These are phyloP conservation scores for Falco cherrug DNA, from an alignment of 2,797 vertebrate genomes.

Conservation along the genomic window DNA sequence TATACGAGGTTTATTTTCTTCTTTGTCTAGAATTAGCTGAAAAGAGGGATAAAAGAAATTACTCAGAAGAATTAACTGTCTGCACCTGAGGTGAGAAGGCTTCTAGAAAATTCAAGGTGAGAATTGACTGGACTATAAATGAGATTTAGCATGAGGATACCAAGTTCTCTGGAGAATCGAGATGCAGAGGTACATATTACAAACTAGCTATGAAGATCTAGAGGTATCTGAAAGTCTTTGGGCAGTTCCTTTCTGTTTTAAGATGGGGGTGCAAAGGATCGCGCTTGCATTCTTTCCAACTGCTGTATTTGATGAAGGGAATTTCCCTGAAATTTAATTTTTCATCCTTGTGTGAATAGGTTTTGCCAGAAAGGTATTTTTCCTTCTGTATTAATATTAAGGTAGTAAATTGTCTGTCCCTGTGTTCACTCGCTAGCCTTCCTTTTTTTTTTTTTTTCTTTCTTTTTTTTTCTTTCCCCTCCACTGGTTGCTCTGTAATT, in stretches of 20 bases:
- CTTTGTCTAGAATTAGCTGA: constrained; percentile 26
- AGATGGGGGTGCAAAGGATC: background rate
- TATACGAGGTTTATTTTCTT: constrained; percentile 17
- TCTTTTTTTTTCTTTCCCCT: background rate
- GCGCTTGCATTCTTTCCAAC: background rate
- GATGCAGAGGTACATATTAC: background rate
- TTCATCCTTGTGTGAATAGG: background rate
- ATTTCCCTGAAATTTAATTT: constrained; percentile 23
- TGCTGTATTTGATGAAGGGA: background rate
- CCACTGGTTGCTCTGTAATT: background rate
- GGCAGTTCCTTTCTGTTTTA: background rate
- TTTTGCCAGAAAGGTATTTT: constrained; percentile 12
- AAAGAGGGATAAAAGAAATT: constrained; percentile 33
- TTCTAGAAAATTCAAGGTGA: background rate
- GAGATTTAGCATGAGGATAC: background rate
- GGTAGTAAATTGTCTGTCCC: constrained; percentile 33
- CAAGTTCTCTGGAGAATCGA: background rate
- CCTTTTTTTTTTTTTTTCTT: background rate
- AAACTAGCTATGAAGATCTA: background rate
- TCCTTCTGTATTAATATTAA: background rate
- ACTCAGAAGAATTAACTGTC: background rate
- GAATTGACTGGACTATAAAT: background rate
- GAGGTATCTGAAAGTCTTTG: background rate
- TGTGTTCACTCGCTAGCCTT: background rate
- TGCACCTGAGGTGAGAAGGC: constrained; percentile 2